Conservation (phyloP, 2,888 invertebrate species). For the Caenorhabditis zanzibari region DNA sequence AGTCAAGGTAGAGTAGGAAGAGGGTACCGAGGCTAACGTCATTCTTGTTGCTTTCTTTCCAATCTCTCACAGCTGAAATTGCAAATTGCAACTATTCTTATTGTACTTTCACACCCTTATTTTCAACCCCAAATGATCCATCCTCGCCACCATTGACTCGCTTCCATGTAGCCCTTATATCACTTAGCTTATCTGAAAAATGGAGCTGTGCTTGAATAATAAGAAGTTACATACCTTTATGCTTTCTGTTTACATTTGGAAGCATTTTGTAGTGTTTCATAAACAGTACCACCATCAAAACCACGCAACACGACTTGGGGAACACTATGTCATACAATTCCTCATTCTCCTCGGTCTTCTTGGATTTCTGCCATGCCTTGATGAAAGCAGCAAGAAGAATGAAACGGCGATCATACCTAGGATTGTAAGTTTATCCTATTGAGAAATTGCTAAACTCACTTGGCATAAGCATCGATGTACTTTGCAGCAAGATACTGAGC, state of each 20-base stretch:
- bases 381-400: conserved; percentile 15
- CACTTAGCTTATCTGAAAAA: conserved; percentile 7
- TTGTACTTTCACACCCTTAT: neutral
- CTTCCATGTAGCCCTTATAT: neutral
- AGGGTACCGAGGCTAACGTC: conserved; percentile 31
- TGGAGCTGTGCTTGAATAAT: too few species aligned
- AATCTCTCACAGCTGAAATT: conserved; percentile 20
- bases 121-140: conserved; percentile 18
- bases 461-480: conserved; percentile 29
- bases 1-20: conserved; percentile 28
- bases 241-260: conserved; percentile 9
- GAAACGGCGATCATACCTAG: conserved; percentile 21
- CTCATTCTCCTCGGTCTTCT: conserved; percentile 30
- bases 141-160: conserved; percentile 15
- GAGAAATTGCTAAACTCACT: neutral
- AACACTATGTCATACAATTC: conserved; percentile 6
- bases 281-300: conserved; percentile 16
- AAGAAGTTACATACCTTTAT: neutral
- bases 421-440: neutral
- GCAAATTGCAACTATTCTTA: neutral
- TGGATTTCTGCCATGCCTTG: conserved; percentile 24
- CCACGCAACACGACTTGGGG: conserved; percentile 24
- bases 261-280: conserved; percentile 33
- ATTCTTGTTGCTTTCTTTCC: neutral
- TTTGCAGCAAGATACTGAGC: conserved; percentile 28